Conservation (phyloP, 2,888 invertebrate genomes). For the Limnephilus auricula region DNA sequence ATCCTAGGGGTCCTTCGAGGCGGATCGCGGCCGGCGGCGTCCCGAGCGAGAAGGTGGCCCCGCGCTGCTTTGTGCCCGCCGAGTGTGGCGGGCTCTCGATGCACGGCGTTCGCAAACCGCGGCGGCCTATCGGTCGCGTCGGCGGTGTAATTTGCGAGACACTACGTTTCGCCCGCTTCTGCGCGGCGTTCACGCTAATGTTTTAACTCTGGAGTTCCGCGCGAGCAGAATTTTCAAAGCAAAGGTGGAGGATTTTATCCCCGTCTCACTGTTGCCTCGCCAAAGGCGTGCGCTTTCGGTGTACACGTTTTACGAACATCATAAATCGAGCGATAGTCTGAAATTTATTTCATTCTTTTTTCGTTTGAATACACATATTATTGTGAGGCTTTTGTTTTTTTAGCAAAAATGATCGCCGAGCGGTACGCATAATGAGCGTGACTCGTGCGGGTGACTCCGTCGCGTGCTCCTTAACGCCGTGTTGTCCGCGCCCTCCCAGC, state of each 20-base stretch:
- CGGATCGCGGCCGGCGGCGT: too few species aligned
- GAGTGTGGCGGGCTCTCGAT: too few species aligned
- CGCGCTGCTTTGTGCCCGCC: too few species aligned
- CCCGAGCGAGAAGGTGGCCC: too few species aligned
- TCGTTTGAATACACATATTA: neutral
- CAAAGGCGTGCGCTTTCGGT: constrained; percentile 71
- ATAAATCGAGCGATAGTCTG: constrained; percentile 70
- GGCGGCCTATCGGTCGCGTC: constrained; percentile 75
- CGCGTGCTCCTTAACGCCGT: constrained; percentile 71
- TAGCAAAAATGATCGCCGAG: neutral
- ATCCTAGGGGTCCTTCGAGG: too few species aligned
- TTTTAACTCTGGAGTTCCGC: constrained; percentile 66
- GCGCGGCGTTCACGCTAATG: neutral
- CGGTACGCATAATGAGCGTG: constrained; percentile 59
- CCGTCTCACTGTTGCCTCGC: constrained; percentile 67
- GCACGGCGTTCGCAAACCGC: constrained; percentile 68
- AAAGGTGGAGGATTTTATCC: constrained; percentile 47
- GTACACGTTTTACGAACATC: constrained; percentile 69
- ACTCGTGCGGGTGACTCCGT: constrained; percentile 71
- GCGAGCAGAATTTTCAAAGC: constrained; percentile 67
- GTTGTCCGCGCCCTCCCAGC: constrained; percentile 70
- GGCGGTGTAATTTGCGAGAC: constrained; percentile 32
- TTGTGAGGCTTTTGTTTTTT: too few species aligned
- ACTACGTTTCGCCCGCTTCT: neutral
- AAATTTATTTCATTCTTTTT: neutral